These are phyloP conservation scores for Onchidella celtica DNA, from an alignment of 2,888 invertebrate species.

Conservation along the genomic window DNA sequence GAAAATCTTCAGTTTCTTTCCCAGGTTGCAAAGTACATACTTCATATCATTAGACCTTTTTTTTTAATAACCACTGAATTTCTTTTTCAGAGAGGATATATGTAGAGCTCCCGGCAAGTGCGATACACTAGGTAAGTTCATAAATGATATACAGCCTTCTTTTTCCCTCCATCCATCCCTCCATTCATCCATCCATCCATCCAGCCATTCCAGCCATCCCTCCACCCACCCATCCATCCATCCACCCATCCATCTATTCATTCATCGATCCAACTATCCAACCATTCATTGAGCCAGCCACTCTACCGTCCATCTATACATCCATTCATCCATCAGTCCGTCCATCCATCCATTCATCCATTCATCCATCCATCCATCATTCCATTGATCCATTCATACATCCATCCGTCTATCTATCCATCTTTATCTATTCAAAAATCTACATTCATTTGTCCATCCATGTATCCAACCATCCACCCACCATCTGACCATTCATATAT, in stretches of 20 bases:
- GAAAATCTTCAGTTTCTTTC: no score
- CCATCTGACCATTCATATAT: neutral
- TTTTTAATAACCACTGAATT: no score
- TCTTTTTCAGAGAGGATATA: constrained; percentile 85
- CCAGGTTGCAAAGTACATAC: no score
- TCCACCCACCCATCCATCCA: neutral
- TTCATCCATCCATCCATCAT: neutral
- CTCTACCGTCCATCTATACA: neutral
- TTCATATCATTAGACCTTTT: no score
- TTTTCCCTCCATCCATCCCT: neutral
- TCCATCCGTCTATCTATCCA: neutral
- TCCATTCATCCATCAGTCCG: neutral
- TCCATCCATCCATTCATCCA: neutral
- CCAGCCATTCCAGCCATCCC: neutral
- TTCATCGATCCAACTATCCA: neutral
- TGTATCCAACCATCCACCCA: neutral
- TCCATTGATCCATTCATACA: neutral
- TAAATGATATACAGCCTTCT: no score
- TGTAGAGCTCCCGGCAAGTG: constrained; percentile 83
- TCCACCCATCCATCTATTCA: neutral
- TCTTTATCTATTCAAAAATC: neutral
- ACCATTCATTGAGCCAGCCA: neutral
- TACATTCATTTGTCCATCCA: neutral
- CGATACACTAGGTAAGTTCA: constrained; percentile 81
- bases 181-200: neutral